Percentiles rank a stretch among this genome's conserved stretches.
Evolutionary conservation across 1,140 invertebrate species (phyloP).

Genomic region (Berghia stephanieae): DNA sequence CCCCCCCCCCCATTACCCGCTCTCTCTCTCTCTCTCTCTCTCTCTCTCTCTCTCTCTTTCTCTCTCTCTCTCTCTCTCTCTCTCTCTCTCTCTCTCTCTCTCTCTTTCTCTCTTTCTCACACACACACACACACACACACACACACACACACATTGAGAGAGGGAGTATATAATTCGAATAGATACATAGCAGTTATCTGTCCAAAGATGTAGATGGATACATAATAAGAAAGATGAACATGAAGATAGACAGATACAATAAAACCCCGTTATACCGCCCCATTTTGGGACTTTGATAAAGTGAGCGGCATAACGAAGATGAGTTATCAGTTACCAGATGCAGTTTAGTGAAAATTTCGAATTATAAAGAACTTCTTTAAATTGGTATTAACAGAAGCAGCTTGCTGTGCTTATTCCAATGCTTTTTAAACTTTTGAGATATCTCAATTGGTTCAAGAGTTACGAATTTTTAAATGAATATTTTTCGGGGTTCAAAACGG

Average conservation of each 20-base stretch:
- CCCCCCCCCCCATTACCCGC: background rate
- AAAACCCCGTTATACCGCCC: background rate
- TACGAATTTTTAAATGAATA: no score
- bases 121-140: background rate
- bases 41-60: background rate
- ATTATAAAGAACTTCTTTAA: no score
- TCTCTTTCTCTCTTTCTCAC: slow-evolving; percentile 23
- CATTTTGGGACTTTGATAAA: background rate
- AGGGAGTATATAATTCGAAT: background rate
- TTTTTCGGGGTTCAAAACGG: no score
- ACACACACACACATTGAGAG: background rate
- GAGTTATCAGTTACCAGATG: background rate
- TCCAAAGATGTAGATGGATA: background rate
- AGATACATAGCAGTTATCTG: background rate
- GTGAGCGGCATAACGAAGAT: background rate
- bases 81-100: background rate
- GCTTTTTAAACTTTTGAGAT: no score
- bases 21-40: slow-evolving; percentile 18
- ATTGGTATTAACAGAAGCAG: no score
- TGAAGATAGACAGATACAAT: slow-evolving; percentile 24
- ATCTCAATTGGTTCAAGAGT: no score
- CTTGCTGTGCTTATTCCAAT: no score
- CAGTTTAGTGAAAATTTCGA: no score
- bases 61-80: background rate
- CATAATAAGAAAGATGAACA: background rate